Conservation (phyloP, 1,140 invertebrate genomes). For the Eufriesea mexicana region DNA sequence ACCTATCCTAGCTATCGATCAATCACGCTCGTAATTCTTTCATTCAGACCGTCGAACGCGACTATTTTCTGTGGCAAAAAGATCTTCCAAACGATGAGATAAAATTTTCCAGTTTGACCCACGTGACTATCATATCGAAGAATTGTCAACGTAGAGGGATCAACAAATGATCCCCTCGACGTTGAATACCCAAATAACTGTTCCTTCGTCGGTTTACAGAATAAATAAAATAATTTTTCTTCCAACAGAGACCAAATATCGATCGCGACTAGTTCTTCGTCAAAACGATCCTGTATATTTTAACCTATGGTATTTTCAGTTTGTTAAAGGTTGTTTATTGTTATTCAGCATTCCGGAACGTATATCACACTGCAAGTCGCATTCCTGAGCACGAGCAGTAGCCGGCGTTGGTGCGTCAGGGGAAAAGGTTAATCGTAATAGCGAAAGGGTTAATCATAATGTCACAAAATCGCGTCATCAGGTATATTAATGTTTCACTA, state of each 20-base stretch:
- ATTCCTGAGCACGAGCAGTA: background rate
- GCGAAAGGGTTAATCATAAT: constrained; percentile 40
- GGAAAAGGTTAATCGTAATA: background rate
- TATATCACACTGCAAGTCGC: constrained; percentile 2
- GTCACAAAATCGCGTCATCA: constrained; percentile 39
- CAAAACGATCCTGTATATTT: too few relatives aligned
- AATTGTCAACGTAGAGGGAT: too few relatives aligned
- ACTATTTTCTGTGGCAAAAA: too few relatives aligned
- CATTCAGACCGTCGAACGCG: too few relatives aligned
- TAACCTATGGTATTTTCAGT: background rate
- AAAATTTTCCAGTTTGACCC: too few relatives aligned
- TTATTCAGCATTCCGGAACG: background rate
- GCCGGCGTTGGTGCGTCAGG: background rate
- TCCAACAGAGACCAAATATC: background rate
- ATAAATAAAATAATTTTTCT: background rate
- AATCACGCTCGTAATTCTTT: too few relatives aligned
- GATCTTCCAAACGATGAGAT: too few relatives aligned
- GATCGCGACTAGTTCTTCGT: background rate
- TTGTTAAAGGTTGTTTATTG: background rate
- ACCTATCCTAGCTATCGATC: too few relatives aligned
- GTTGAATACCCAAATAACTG: background rate
- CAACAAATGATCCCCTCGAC: background rate
- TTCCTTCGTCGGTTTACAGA: too few relatives aligned
- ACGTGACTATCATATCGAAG: too few relatives aligned
- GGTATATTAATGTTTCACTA: background rate